Base-by-base conservation (phyloP, 2,888 invertebrate species). In the Cyrtodaria siliqua region DNA sequence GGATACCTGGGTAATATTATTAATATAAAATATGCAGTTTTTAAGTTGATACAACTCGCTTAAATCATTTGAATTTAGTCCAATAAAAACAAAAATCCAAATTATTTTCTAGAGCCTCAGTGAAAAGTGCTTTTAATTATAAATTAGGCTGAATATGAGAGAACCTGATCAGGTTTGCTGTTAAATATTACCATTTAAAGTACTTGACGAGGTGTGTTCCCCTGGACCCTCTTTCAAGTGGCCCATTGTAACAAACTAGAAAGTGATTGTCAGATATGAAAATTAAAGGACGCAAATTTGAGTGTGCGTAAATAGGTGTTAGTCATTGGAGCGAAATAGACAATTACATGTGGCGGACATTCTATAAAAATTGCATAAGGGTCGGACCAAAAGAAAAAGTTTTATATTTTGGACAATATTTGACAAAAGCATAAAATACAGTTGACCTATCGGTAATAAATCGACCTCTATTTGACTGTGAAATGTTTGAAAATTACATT, bases 351-450 rank as follows among this genome's bases (percentile, higher is more conserved):
- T 27, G 52, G 33, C 33, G 33, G 33, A 33, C 44, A 68, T 74
- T 68, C 74, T 68, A 74, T 59, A 53, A 47, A 33, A 64, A 60
- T 74, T 68, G 47, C 47, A 74, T 74, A 74, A 74, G 27, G 24
- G 47, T 8, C 47, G 14, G 38, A 50, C 57, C 52, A 44, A 42
- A 44, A 24, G 59, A 63, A 63, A 59, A 42, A 57, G 59, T 62
- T 74, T 74, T 68, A 68, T 68, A 68, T 74, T 74, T 73, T 71
- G 49, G 33, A 59, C 47, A 38, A 74, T 63, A 63, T 62, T 63
- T 70, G 57, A 62, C 63, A 57, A 40, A 53, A 62, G 55, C 56
- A 57, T 70, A 57, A 70, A 70, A 63, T 63, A 44, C 38, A 50
- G 49, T 56, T 70, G 62, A 63, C 62, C 70, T 40, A 50, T 38